Percentiles rank a stretch among this genome's conserved stretches.
Conservation (phyloP, 2,888 invertebrate species). For the Eurytoma californica region DNA sequence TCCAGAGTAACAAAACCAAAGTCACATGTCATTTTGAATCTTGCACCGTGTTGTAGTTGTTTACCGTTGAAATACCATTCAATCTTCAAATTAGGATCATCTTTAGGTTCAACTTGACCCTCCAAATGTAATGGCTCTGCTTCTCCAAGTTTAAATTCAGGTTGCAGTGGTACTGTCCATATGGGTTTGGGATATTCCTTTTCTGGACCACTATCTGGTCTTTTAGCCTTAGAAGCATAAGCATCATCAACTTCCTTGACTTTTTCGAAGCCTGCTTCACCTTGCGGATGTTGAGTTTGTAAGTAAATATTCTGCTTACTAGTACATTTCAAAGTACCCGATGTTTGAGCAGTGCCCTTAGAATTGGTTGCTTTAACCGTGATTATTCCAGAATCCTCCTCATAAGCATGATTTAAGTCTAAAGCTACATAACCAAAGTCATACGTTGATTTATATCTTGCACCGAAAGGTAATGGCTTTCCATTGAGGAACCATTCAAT, state of each 20-base stretch:
- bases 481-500: slow-evolving; percentile 98
- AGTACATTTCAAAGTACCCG: slow-evolving; percentile 90
- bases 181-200: slow-evolving; percentile 88
- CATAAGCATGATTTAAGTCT: slow-evolving; percentile 90
- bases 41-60: slow-evolving; percentile 88
- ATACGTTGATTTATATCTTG: slow-evolving; percentile 93
- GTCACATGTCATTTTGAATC: slow-evolving; percentile 95
- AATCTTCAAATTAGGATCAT: slow-evolving; percentile 91
- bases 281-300: slow-evolving; percentile 97
- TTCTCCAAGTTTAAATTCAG: slow-evolving; percentile 88
- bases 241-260: slow-evolving; percentile 93
- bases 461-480: slow-evolving; percentile 89
- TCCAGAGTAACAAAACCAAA: slow-evolving; percentile 98
- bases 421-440: slow-evolving; percentile 97
- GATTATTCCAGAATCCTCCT: slow-evolving; percentile 94
- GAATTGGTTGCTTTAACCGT: slow-evolving; percentile 93
- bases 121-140: slow-evolving; percentile 93
- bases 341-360: slow-evolving; percentile 92
- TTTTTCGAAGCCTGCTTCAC: slow-evolving; percentile 90
- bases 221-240: slow-evolving; percentile 82
- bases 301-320: slow-evolving; percentile 87
- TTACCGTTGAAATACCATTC: slow-evolving; percentile 97
- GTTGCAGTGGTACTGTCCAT: slow-evolving; percentile 88
- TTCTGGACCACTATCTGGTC: slow-evolving; percentile 84
- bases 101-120: slow-evolving; percentile 95